Percentiles rank a stretch among this genome's conserved stretches.
Evolutionary conservation across 2,113 vertebrate genomes (phyloP).

Genomic region (Chlamydotis undulata): DNA sequence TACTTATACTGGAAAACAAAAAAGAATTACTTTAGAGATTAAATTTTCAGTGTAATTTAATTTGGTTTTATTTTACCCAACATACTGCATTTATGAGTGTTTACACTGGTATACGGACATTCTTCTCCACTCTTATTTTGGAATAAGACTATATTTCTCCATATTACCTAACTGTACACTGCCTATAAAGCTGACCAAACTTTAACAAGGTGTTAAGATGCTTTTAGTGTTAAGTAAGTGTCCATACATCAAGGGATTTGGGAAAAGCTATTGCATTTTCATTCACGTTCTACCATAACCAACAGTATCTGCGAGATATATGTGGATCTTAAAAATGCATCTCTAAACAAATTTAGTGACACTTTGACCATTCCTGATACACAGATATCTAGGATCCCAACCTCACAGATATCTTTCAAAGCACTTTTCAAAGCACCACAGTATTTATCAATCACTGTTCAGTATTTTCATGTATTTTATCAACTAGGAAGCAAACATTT

Average conservation of each 20-base stretch:
- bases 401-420: background rate
- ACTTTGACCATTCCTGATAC: background rate
- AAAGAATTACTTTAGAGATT: background rate
- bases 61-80: background rate
- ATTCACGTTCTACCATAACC: background rate
- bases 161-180: background rate
- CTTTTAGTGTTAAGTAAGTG: background rate
- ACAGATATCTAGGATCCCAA: background rate
- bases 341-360: background rate
- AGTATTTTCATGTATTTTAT: background rate
- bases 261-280: background rate
- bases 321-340: background rate
- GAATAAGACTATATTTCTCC: background rate
- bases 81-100: background rate
- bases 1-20: conserved; percentile 93
- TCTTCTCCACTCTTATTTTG: background rate
- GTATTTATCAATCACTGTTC: background rate
- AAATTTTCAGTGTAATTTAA: background rate
- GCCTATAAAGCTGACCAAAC: background rate
- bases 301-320: background rate
- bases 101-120: background rate
- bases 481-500: background rate
- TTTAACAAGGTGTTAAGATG: background rate
- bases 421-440: background rate
- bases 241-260: background rate